These are phyloP conservation scores for Onychomys arenicola DNA, from an alignment of 2,797 vertebrate genomes.

Conservation along the genomic window DNA sequence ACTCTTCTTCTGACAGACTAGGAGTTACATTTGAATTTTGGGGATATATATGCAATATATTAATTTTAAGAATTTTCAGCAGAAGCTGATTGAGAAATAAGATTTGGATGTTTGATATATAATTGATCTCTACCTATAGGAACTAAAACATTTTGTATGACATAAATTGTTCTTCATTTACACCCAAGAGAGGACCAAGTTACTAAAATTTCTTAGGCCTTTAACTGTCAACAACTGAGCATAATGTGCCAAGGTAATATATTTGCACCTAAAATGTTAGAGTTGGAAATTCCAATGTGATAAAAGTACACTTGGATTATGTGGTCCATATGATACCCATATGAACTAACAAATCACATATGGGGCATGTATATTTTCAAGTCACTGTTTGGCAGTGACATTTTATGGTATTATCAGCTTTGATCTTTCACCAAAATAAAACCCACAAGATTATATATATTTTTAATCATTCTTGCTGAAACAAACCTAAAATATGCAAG, in stretches of 20 bases:
- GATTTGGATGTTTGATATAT: constrained; percentile 49
- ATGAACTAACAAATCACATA: constrained; percentile 64
- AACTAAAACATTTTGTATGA: constrained; percentile 22
- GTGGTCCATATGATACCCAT: constrained; percentile 56
- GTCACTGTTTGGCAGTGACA: constrained; percentile 52
- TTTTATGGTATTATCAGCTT: constrained; percentile 69
- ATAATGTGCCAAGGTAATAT: constrained; percentile 68
- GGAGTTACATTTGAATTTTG: constrained; percentile 57
- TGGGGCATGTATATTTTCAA: constrained; percentile 72
- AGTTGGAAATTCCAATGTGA: constrained; percentile 77
- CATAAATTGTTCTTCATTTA: constrained; percentile 59
- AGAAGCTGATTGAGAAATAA: constrained; percentile 67
- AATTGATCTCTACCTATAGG: constrained; percentile 49
- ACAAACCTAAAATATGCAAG: constrained; percentile 25
- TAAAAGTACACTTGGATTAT: constrained; percentile 67
- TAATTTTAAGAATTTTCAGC: constrained; percentile 67
- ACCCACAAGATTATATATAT: background rate
- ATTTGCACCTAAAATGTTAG: constrained; percentile 69
- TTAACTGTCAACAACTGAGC: constrained; percentile 66
- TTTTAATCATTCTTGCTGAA: constrained; percentile 67
- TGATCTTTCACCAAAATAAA: constrained; percentile 75
- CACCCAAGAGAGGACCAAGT: constrained; percentile 44
- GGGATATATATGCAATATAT: constrained; percentile 12
- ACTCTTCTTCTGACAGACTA: constrained; percentile 30
- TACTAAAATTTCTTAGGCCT: constrained; percentile 65